Base-by-base conservation (phyloP, 2,888 invertebrate genomes). In the Tetranychus piercei region DNA sequence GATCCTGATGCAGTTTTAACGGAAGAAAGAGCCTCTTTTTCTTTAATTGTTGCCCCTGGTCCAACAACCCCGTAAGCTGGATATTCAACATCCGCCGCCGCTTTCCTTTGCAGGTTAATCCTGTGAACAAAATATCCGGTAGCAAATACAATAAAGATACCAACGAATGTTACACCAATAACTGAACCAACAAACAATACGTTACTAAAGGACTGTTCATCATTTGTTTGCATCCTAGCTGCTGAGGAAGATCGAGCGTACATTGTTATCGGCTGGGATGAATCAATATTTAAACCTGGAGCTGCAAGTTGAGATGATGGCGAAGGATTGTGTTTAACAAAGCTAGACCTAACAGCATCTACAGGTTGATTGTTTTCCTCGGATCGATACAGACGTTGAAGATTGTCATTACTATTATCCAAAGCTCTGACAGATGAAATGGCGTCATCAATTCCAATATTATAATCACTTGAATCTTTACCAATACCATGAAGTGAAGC, bases 31-130 rank as follows among this genome's bases (percentile, higher is more conserved):
- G 55, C 9, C 15, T 55, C 55, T 55, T 55, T 55, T 15, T 55
- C 55, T 7, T 55, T 55, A 15, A 55, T 15, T 15, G 55, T 15
- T 15, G 55, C 55, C 7, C 55, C 55, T 3, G 95, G 95, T 0
- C 95, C 95, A 1, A 94, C 94, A 18, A 95, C 91, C 0, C 96
- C 95, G 80, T 96, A 96, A 0, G 94, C 94, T 1, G 95, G 95
- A 83, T 96, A 96, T 79, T 95, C 95, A 18, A 92, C 91, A 80
- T 94, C 94, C 0, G 91, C 90, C 0, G 94, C 91, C 15, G 91
- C 93, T 83, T 94, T 94, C 71, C 89, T 89, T 80, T 89, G 89
- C 82, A 89, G 90, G 80, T 91, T 89, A 79, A 94, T 85, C 82
- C 94, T 86, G 83, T 86, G 86, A 85, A 86, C 87, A 80, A 86